phyloP scores from a whole-genome alignment of 2,888 invertebrate species.

The Drosophila anomalata region DNA sequence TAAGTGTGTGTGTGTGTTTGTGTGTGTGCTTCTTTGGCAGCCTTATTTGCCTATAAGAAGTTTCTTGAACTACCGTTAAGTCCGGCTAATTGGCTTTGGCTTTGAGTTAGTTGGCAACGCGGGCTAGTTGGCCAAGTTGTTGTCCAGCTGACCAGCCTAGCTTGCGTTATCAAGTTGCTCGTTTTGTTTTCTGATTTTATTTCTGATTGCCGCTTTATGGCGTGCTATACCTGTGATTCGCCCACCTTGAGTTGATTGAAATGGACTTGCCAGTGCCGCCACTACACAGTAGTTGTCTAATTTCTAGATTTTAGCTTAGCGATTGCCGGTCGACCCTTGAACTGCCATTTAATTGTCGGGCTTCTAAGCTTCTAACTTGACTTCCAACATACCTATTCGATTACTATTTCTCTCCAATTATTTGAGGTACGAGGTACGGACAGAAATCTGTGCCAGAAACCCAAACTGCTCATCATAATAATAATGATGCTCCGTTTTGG shows the following conservation, averaged over 20 bases:
- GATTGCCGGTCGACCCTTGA: constrained; percentile 39
- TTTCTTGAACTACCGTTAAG: constrained; percentile 73
- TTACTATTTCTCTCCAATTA: constrained; percentile 11
- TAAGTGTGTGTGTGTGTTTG: constrained; percentile 5
- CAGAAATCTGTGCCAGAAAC: constrained; percentile 45
- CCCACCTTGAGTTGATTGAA: constrained; percentile 62
- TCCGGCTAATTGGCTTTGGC: constrained; percentile 67
- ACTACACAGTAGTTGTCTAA: constrained; percentile 11
- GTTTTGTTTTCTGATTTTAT: constrained; percentile 44
- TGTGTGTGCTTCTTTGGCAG: constrained; percentile 29
- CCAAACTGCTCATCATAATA: constrained; percentile 23
- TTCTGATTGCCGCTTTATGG: constrained; percentile 51
- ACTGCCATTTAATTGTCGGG: constrained; percentile 24
- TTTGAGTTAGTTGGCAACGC: constrained; percentile 52
- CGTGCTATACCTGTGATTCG: constrained; percentile 56
- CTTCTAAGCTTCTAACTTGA: constrained; percentile 16
- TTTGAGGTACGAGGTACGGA: constrained; percentile 11
- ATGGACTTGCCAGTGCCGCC: constrained; percentile 33
- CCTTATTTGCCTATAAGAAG: constrained; percentile 62
- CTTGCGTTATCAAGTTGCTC: constrained; percentile 34
- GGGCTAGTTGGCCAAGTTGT: constrained; percentile 1
- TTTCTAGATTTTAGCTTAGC: constrained; percentile 30
- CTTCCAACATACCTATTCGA: constrained; percentile 11
- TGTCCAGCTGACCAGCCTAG: constrained; percentile 1
- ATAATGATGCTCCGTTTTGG: constrained; percentile 36